Conservation (phyloP, 2,888 invertebrate species). For the Cyaniris semiargus region DNA sequence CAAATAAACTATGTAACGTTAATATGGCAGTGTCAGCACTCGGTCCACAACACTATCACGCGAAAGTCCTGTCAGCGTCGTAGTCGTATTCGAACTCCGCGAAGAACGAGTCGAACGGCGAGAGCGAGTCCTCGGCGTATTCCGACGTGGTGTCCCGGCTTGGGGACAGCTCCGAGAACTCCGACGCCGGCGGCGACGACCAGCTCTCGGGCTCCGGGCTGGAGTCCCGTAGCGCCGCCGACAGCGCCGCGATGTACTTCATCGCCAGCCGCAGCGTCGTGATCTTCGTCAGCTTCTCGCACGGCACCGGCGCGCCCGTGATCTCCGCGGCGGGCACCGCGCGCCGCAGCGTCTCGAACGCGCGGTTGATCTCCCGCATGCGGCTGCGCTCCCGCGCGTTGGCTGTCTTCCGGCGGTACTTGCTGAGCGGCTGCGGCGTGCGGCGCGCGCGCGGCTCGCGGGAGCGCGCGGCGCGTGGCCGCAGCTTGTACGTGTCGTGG, state of each 20-base stretch:
- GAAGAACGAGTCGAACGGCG: conserved; percentile 80
- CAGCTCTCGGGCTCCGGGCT: conserved; percentile 63
- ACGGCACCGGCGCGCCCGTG: conserved; percentile 77
- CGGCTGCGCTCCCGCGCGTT: conserved; percentile 92
- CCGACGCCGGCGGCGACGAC: conserved; percentile 75
- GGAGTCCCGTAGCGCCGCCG: conserved; percentile 81
- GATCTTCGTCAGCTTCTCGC: conserved; percentile 93
- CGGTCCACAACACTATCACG: conserved; percentile 62
- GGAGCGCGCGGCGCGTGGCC: conserved; percentile 74
- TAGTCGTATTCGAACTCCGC: conserved; percentile 77
- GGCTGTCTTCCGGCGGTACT: conserved; percentile 93
- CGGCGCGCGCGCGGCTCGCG: conserved; percentile 80
- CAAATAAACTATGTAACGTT: conserved; percentile 60
- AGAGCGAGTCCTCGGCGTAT: conserved; percentile 77
- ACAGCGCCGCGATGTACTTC: conserved; percentile 90
- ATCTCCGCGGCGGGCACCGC: conserved; percentile 85
- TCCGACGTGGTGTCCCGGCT: conserved; percentile 75
- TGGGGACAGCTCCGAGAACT: conserved; percentile 76
- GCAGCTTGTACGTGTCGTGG: conserved; percentile 79
- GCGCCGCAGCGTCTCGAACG: conserved; percentile 89
- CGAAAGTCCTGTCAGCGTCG: conserved; percentile 72
- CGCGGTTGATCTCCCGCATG: conserved; percentile 94
- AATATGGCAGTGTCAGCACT: conserved; percentile 66
- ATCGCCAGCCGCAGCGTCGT: conserved; percentile 92
- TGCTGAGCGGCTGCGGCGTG: conserved; percentile 88